A percentile compares a stretch with the other conserved stretches of the same genome.
These are phyloP conservation scores for Tiliqua scincoides DNA, from an alignment of 2,113 vertebrate species.

Conservation along the genomic window DNA sequence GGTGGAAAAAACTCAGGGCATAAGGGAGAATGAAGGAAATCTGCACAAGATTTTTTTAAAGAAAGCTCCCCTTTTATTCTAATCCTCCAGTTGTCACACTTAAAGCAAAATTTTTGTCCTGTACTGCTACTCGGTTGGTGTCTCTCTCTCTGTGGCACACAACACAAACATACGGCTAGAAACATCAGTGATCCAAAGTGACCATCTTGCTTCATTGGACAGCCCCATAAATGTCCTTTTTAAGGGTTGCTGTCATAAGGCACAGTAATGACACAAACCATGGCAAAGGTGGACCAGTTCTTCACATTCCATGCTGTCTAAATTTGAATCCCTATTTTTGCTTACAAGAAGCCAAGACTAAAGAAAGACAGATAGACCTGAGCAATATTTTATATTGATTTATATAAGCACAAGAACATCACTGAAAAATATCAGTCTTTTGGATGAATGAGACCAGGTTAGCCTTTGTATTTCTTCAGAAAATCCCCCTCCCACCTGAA, in stretches of 20 bases:
- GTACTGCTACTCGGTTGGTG: not conserved
- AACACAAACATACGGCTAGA: not conserved
- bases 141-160: not conserved
- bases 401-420: slow-evolving; percentile 1
- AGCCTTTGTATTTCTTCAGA: not conserved
- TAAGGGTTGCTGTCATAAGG: not conserved
- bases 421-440: slow-evolving; percentile 17
- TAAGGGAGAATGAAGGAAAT: not conserved
- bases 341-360: not conserved
- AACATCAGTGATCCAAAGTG: not conserved
- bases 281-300: not conserved
- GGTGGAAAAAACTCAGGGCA: not conserved
- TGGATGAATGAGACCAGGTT: not conserved
- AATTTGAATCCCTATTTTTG: not conserved
- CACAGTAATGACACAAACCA: not conserved
- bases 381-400: slow-evolving; percentile 14
- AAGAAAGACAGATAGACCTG: not conserved
- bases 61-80: not conserved
- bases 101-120: not conserved
- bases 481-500: not conserved
- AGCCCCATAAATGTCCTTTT: not conserved
- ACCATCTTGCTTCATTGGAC: not conserved
- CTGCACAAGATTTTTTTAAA: not conserved
- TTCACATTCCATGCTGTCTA: not conserved
- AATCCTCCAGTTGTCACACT: not conserved